Evolutionary conservation across 2,113 vertebrate species (phyloP), one percentile per base, ranked within the genome.

Genomic region (Sinosuthora webbiana): DNA sequence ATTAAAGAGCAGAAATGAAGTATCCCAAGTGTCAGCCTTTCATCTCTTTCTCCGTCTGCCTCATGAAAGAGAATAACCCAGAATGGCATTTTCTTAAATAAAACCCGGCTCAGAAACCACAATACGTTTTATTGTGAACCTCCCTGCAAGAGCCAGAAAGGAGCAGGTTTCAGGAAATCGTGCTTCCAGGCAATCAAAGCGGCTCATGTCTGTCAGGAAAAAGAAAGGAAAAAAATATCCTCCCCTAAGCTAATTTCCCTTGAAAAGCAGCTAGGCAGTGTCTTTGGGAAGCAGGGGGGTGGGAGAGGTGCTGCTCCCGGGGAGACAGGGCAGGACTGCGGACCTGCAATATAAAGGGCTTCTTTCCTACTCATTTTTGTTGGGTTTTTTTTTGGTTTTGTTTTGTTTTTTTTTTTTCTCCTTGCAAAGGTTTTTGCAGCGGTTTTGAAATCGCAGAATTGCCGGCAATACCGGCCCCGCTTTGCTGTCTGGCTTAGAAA

Each of bases 81-180:
- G 92, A 94, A 62, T 70, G 93, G 87, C 88, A 73, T 84, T 86
- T 91, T 91, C 79, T 90, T 88, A 90, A 96, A 69, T 83, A 93
- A 94, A 96, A 87, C 71, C 78, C 91, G 77, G 89, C 80, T 95
- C 93, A 64, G 90, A 94, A 94, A 71, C 85, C 95, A 96, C 88
- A 96, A 90, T 91, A 64, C 25, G 0, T 93, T 95, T 95, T 94
- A 95, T 80, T 94, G 92, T 93, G 80, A 97, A 83, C 85, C 86
- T 94, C 95, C 49, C 88, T 79, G 94, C 76, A 67, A 93, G 92
- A 96, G 94, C 90, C 96, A 95, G 95, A 89, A 94, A 95, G 71
- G 74, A 96, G 91, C 94, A 97, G 90, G 94, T 96, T 95, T 96
- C 97, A 96, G 94, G 94, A 96, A 94, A 91, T 71, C 92, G 27